Evolutionary conservation across 1,140 invertebrate genomes (phyloP), one percentile per base, ranked within the genome.

Genomic region (Steinernema khuongi): DNA sequence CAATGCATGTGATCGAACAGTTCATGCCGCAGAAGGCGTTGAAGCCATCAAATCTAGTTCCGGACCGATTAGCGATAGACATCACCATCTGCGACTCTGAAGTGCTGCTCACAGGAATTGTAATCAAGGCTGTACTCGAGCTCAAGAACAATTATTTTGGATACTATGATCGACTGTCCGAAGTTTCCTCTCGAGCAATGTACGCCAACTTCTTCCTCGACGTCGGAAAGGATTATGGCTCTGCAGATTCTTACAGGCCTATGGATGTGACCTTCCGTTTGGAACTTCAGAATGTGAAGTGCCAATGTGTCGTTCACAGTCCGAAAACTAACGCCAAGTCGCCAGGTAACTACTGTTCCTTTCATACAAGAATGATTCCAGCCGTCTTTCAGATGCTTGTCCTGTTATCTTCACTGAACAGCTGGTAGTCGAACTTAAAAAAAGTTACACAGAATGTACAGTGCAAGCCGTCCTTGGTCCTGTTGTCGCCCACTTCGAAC

Each of bases 361-460:
- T n/a, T n/a, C 22, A 26, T 60, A 11, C 14, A 22, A n/a, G 26
- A 4, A 7, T 60, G 7, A 7, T 60, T 60, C 14, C 14, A 60
- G 7, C 4, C 26, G 4, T n/a, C 36, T 22, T 60, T 60, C 19
- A 60, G 50, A 60, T 60, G 50, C 85, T 2, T 88, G 88, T 77
- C 88, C 88, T 1, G 83, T 85, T 68, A 78, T 87, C 11, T 86
- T 85, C 75, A 77, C 86, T 11, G 87, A 88, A 75, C 80, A 87
- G 72, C 70, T 88, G 14, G 86, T 83, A 30, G 86, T 88, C 79
- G 88, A 88, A 80, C 79, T 88, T 79, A 86, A 87, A 71, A 88
- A 88, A 72, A 78, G 79, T 4, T 87, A 86, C 76, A 73, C 77
- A 29, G 86, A 88, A 77, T 87, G 86, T 7, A 85, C 86, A 60